Conservation (phyloP, 2,888 invertebrate genomes). For the Drosophila algonquin region DNA sequence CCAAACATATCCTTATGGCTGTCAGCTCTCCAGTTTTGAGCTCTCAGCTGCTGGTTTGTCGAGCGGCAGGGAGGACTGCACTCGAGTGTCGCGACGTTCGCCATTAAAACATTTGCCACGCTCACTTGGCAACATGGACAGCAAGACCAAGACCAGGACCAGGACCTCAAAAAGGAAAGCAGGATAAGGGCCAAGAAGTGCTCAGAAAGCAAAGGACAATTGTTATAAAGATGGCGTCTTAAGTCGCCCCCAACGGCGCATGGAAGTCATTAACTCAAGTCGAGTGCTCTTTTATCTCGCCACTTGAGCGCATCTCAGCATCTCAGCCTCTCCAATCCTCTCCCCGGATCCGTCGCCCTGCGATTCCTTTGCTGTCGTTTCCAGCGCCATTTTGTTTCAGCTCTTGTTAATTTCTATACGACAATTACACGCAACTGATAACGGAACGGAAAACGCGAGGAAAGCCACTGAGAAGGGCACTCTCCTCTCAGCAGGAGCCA, state of each 20-base stretch:
- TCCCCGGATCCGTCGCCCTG: not conserved
- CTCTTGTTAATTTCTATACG: conserved; percentile 77
- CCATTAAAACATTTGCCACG: conserved; percentile 77
- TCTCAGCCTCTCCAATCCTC: not conserved
- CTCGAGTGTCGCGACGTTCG: conserved; percentile 74
- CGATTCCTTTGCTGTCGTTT: conserved; percentile 49
- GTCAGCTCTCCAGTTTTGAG: conserved; percentile 27
- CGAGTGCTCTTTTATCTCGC: conserved; percentile 74
- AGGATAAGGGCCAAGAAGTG: conserved; percentile 23
- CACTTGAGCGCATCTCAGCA: conserved; percentile 69
- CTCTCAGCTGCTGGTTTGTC: conserved; percentile 13
- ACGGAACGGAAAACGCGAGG: conserved; percentile 42
- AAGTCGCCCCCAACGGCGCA: conserved; percentile 65
- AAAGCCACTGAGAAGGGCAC: conserved; percentile 33
- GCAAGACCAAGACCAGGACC: not conserved
- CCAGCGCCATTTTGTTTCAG: conserved; percentile 59
- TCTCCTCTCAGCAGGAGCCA: conserved; percentile 30
- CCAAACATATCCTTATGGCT: conserved; percentile 22
- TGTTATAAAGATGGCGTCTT: conserved; percentile 76
- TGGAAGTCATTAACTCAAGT: conserved; percentile 74
- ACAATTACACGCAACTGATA: conserved; percentile 80
- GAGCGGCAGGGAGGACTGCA: conserved; percentile 63
- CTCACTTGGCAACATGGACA: conserved; percentile 69
- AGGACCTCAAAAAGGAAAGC: conserved; percentile 29
- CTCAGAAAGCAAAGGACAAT: conserved; percentile 41